Percentiles rank a stretch among this genome's conserved stretches.
Evolutionary conservation across 2,888 invertebrate species (phyloP).

Genomic region (Hoplodrina ambigua): DNA sequence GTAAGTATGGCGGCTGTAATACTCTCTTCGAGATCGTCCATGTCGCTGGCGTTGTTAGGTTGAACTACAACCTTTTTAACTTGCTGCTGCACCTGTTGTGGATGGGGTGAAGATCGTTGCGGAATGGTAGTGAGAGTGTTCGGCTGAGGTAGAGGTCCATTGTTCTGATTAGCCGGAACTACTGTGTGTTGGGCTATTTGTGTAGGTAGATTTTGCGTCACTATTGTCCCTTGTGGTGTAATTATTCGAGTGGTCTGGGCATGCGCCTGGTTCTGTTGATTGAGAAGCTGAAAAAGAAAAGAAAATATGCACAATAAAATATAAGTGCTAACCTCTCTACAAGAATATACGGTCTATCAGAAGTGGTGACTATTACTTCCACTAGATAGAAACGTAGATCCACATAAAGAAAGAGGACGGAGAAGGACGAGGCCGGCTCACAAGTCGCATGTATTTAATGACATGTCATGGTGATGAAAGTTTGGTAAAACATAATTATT

Average conservation of each 20-base stretch:
- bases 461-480: not conserved
- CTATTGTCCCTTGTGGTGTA: constrained; percentile 86
- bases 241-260: constrained; percentile 77
- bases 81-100: constrained; percentile 74
- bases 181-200: constrained; percentile 75
- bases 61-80: constrained; percentile 84
- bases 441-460: not conserved
- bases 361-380: not conserved
- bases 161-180: constrained; percentile 75
- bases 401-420: not conserved
- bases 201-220: constrained; percentile 78
- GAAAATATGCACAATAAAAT: constrained; percentile 16
- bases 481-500: not conserved
- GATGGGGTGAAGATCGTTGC: constrained; percentile 72
- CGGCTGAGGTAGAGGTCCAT: constrained; percentile 79
- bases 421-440: not conserved
- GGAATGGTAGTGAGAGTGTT: constrained; percentile 72
- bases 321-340: not conserved
- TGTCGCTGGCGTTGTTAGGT: constrained; percentile 86
- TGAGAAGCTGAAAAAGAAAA: constrained; percentile 72
- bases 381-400: not conserved
- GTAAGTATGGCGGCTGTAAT: constrained; percentile 88
- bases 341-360: not conserved
- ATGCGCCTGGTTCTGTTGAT: constrained; percentile 78
- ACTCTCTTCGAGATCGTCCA: constrained; percentile 89